Evolutionary conservation across 1,140 invertebrate genomes (phyloP).

Genomic region (Papilio xuthus): DNA sequence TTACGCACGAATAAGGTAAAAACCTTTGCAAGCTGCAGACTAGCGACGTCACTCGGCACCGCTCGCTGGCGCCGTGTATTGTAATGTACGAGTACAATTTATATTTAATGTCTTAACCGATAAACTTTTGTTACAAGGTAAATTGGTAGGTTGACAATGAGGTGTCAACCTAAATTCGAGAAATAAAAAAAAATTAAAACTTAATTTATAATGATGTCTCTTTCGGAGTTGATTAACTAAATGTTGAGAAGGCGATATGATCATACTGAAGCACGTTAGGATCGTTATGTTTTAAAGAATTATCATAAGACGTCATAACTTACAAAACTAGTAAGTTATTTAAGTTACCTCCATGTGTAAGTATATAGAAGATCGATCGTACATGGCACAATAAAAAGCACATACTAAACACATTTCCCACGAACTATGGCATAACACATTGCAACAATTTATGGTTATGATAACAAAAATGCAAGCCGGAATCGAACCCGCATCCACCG

Average conservation of each 20-base stretch:
- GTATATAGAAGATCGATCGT: too few species aligned
- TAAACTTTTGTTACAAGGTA: conserved; percentile 17
- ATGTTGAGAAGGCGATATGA: neutral
- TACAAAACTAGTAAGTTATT: too few species aligned
- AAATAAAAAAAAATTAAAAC: neutral
- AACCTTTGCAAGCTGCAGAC: conserved; percentile 9
- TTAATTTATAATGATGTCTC: neutral
- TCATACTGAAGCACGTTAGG: too few species aligned
- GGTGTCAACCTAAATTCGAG: conserved; percentile 10
- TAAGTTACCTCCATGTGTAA: too few species aligned
- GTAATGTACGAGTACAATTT: conserved; percentile 13
- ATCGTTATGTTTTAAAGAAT: too few species aligned
- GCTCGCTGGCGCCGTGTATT: neutral
- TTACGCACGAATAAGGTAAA: conserved; percentile 33
- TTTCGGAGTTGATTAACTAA: neutral
- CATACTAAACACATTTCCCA: neutral
- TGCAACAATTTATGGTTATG: neutral
- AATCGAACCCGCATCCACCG: conserved; percentile 49
- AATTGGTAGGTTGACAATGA: conserved; percentile 16
- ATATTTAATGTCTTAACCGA: neutral
- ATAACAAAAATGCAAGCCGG: conserved; percentile 9
- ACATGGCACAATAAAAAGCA: neutral
- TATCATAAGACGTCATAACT: too few species aligned
- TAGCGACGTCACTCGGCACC: conserved; percentile 5
- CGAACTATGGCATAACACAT: neutral